Conservation (phyloP, 2,113 vertebrate genomes). For the Anguilla rostrata region DNA sequence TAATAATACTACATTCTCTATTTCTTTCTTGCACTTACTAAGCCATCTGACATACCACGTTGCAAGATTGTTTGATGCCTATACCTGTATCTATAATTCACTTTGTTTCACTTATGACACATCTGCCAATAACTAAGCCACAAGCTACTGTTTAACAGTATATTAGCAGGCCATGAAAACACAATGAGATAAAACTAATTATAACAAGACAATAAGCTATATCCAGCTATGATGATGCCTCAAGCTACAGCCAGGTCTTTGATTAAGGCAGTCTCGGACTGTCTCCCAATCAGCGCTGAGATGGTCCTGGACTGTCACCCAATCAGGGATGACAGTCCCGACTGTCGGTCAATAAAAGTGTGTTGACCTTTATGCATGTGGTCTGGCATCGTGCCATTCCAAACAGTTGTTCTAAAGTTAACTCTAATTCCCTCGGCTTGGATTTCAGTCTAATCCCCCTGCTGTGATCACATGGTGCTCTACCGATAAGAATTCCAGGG, state of each 20-base stretch:
- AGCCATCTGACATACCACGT: no score
- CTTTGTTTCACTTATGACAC: no score
- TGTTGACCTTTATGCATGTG: slow-evolving; percentile 52
- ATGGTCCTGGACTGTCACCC: slow-evolving; percentile 7
- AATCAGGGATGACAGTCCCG: not conserved
- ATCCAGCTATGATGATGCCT: not conserved
- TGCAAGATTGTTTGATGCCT: no score
- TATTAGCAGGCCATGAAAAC: not conserved
- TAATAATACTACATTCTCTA: no score
- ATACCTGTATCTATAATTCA: no score
- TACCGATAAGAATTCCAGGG: not conserved
- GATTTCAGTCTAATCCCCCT: slow-evolving; percentile 54
- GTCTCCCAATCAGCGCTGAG: not conserved
- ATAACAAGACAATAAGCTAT: not conserved
- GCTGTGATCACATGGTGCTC: slow-evolving; percentile 55
- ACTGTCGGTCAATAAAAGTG: slow-evolving; percentile 37
- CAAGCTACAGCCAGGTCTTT: not conserved
- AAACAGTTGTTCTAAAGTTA: slow-evolving; percentile 67
- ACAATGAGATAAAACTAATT: not conserved
- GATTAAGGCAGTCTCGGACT: not conserved
- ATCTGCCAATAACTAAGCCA: not conserved
- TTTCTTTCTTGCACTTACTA: no score
- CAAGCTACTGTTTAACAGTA: not conserved
- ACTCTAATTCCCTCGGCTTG: slow-evolving; percentile 49
- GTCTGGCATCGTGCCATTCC: slow-evolving; percentile 52